phyloP scores from a whole-genome alignment of 92 coral and sea anemone species.

The Heliopora coerulea region DNA sequence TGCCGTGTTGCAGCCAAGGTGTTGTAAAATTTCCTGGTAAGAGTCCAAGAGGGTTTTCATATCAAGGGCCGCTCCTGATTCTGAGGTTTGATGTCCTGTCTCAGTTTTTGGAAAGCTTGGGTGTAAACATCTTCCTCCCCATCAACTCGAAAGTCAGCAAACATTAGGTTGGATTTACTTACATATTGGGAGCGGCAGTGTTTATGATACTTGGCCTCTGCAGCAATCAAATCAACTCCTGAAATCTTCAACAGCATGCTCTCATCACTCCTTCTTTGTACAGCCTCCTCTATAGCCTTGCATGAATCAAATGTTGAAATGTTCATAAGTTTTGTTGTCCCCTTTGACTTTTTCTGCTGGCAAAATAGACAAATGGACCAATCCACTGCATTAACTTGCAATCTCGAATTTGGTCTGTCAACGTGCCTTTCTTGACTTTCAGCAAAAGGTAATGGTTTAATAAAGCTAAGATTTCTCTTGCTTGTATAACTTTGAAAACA shows the following conservation, averaged over 20 bases:
- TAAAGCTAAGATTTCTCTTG: constrained; percentile 37
- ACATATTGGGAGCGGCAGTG: neutral
- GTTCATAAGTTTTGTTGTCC: no score
- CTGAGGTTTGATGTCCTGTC: neutral
- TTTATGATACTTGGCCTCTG: neutral
- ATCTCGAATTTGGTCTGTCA: no score
- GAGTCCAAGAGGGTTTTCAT: neutral
- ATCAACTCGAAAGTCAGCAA: no score
- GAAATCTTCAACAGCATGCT: no score
- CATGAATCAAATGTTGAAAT: no score
- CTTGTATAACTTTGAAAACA: constrained; percentile 43
- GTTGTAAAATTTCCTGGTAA: constrained; percentile 1
- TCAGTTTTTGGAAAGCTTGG: neutral
- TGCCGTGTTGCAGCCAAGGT: constrained; percentile 45
- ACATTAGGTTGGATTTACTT: neutral
- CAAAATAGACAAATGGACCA: no score
- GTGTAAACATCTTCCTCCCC: neutral
- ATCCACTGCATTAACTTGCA: no score
- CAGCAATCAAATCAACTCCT: no score
- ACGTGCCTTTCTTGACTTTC: no score
- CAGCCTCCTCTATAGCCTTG: no score
- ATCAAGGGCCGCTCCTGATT: neutral
- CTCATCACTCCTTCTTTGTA: no score
- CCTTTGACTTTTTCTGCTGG: no score
- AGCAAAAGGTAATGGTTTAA: constrained; percentile 24